These are phyloP conservation scores for Zonotrichia leucophrys DNA, from an alignment of 2,113 vertebrate genomes.

Conservation along the genomic window DNA sequence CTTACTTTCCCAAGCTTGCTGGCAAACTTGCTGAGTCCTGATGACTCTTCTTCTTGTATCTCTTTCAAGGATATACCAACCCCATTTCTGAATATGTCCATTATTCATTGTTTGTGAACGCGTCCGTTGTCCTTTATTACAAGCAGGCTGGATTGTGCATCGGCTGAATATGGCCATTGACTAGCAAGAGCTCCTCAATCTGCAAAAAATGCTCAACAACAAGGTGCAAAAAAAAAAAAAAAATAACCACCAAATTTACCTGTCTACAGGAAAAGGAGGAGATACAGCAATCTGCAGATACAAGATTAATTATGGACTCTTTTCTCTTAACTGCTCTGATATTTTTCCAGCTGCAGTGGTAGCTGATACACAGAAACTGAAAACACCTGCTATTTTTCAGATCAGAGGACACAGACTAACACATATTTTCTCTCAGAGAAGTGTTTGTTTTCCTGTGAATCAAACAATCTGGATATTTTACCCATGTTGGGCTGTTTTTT, in stretches of 20 bases:
- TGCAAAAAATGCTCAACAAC: no score
- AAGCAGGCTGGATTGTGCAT: no score
- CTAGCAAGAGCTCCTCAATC: no score
- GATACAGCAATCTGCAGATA: background rate
- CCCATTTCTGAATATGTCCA: no score
- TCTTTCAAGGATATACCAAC: no score
- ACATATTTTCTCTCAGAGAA: background rate
- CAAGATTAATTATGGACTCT: background rate
- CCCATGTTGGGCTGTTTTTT: background rate
- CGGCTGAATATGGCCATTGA: no score
- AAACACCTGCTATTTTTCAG: background rate
- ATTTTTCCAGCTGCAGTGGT: background rate
- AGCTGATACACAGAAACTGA: background rate
- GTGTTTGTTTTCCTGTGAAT: background rate
- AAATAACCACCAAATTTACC: background rate
- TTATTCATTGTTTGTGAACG: no score
- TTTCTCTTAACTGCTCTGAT: background rate
- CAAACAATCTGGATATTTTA: background rate
- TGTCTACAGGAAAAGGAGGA: background rate
- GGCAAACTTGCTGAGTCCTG: no score
- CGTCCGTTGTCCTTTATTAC: no score
- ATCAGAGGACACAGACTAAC: background rate
- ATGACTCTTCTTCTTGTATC: no score
- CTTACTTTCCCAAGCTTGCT: no score
- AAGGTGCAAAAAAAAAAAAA: background rate